Base-by-base conservation (phyloP, 1,140 invertebrate genomes). In the Drosophila takahashii region DNA sequence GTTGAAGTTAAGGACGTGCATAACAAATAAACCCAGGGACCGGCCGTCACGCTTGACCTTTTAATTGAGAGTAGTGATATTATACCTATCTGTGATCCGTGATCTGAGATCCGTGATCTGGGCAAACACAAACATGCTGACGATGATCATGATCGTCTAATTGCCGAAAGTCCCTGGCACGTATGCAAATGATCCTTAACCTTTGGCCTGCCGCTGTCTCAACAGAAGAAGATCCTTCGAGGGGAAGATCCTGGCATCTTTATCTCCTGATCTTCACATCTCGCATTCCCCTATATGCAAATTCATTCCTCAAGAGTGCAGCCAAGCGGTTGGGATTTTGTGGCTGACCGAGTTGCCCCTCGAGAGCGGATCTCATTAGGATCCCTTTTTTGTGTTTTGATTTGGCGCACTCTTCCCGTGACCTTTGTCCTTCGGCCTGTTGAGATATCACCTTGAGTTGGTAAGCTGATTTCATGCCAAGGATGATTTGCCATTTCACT, bases 391-490 rank as follows among this genome's bases (percentile, higher is more conserved):
- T 67, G 73, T 81, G 74, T 86, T 86, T 81, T 73, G 41, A 75
- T 75, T 78, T 76, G 78, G 78, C 78, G 78, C 81, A 81, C 83
- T 86, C 45, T 60, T 61, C 51, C 3, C 3, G 45, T 65, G 77
- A 80, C 62, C 81, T 66, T 65, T 65, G 34, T 65, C 59, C 62
- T 42, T 34, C 36, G 36, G 44, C 47, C 56, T 61, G 80, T 59
- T 64, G 42, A 71, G 65, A 79, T 73, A 80, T 79, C 79, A 72
- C 65, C 79, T 79, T 89, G 84, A 87, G 67, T 67, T 74, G 59
- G 72, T 87, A 87, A 87, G 83, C 83, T 77, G 83, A 87, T 87
- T 87, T 84, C 83, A 89, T 77, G 76, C 76, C 50, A 58, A 76
- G 70, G 61, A 86, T 86, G 83, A 87, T 87, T 79, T 81, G 75